These are phyloP conservation scores for Enteromius fasciolatus DNA, from an alignment of 2,797 vertebrate species.

Conservation along the genomic window DNA sequence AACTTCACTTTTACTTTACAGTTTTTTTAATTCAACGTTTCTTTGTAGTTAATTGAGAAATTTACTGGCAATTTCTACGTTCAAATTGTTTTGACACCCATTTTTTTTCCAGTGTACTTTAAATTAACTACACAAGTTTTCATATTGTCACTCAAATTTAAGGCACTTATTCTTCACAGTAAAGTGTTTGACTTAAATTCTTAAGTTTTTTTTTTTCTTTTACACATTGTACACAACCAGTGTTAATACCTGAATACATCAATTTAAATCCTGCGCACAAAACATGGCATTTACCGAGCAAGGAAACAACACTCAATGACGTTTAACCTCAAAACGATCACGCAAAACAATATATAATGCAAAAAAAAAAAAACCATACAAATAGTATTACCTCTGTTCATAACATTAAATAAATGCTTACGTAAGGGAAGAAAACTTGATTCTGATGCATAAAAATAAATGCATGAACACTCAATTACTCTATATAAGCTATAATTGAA, in stretches of 20 bases:
- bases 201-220: neutral
- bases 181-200: conserved; percentile 2
- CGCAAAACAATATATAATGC: neutral
- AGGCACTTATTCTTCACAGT: conserved; percentile 27
- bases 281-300: conserved; percentile 8
- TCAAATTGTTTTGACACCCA: neutral
- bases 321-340: conserved; percentile 2
- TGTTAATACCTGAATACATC: neutral
- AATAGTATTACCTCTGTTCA: neutral
- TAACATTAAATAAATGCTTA: conserved; percentile 1
- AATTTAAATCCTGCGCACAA: neutral
- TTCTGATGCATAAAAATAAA: conserved; percentile 13
- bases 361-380: neutral
- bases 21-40: neutral
- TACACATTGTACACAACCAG: conserved; percentile 4
- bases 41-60: neutral
- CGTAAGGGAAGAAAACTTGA: neutral
- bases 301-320: neutral
- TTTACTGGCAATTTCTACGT: neutral
- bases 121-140: neutral
- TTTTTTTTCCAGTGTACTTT: neutral
- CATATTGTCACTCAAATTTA: conserved; percentile 11
- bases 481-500: neutral
- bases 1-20: neutral
- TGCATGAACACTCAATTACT: neutral